These are phyloP conservation scores for Chionodraco myersi DNA, from an alignment of 2,113 vertebrate species.

Conservation along the genomic window DNA sequence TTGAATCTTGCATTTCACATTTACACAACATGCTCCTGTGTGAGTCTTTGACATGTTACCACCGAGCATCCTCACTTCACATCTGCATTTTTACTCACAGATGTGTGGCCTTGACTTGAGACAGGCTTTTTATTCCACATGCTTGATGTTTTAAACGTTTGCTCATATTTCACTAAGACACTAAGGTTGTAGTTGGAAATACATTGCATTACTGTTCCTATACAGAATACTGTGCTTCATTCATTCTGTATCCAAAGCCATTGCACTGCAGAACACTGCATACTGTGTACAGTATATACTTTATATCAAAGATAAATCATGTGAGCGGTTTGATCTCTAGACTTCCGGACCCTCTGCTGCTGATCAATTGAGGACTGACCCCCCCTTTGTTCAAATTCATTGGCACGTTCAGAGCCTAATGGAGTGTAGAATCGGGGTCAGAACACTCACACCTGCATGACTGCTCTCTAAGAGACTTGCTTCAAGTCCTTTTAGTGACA, in stretches of 20 bases:
- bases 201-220: too few relatives aligned
- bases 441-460: slow-evolving; percentile 1
- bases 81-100: background rate
- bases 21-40: too few relatives aligned
- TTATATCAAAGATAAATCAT: too few relatives aligned
- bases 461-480: background rate
- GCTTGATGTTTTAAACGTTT: too few relatives aligned
- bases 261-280: too few relatives aligned
- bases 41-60: background rate
- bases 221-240: too few relatives aligned
- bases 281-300: too few relatives aligned
- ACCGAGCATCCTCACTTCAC: background rate
- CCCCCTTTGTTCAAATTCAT: slow-evolving; percentile 1
- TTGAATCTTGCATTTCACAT: background rate
- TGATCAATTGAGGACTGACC: slow-evolving; percentile 12
- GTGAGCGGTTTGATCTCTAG: background rate
- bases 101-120: background rate
- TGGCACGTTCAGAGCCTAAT: slow-evolving; percentile 18
- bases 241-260: too few relatives aligned
- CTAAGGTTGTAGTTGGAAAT: too few relatives aligned
- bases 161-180: too few relatives aligned
- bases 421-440: slow-evolving; percentile 6
- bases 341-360: background rate
- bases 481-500: slow-evolving; percentile 10
- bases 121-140: too few relatives aligned